Evolutionary conservation across 2,113 vertebrate genomes (phyloP), one percentile per base, ranked within the genome.

Genomic region (Uropsilus gracilis): DNA sequence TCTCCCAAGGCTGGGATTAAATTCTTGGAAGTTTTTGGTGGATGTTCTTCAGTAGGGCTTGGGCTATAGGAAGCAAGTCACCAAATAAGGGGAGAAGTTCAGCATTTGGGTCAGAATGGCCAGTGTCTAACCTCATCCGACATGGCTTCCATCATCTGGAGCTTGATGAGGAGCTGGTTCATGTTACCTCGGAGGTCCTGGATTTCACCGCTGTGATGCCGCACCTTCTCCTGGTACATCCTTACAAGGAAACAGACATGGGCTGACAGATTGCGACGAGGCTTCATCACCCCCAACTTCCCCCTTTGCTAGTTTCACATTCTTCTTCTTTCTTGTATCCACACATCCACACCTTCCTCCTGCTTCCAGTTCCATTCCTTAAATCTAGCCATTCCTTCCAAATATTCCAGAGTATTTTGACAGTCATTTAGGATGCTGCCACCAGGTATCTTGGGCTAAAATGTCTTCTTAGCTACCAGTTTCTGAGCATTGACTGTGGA

Each of bases 131-230:
- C 97, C 96, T 97, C 95, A 42, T 97, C 93, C 7, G 96, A 97
- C 97, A 97, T 92, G 77, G 96, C 94, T 95, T 97, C 95, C 93
- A 97, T 95, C 68, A 96, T 59, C 73, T 96, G 96, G 87, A 97
- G 93, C 81, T 81, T 97, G 63, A 95, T 85, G 26, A 94, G 68
- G 81, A 97, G 95, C 88, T 63, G 91, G 82, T 95, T 96, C 78
- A 97, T 83, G 68, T 59, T 94, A n/a, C 93, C 93, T 61, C 97
- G 76, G 44, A 97, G 97, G 85, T 96, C 96, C 85, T 97, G 94
- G 92, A 97, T 97, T 90, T 97, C 97, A 44, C 96, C 95, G 46
- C 89, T 66, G 48, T 97, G 97, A 77, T 93, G 87, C 44, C 76
- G 81, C 13, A 97, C 96, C 82, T 95, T 97, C 78, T 97, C 97